phyloP scores from a whole-genome alignment of 2,797 vertebrate species.

The Premnoplex brunnescens region DNA sequence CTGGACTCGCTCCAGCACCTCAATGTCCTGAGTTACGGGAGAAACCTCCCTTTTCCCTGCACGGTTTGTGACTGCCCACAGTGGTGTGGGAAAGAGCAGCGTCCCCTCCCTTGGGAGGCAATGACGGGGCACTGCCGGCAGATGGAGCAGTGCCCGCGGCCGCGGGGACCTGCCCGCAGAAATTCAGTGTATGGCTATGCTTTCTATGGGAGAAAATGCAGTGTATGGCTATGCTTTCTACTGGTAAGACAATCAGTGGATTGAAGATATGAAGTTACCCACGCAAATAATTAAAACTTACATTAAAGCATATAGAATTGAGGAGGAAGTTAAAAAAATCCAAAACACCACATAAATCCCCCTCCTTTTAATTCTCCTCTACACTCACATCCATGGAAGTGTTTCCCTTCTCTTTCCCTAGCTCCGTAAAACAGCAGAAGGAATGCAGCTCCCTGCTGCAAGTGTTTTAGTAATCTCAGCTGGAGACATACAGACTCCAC shows the following conservation, averaged over 20 bases:
- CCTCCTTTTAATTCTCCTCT: not conserved
- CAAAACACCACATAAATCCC: not conserved
- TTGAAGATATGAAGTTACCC: not conserved
- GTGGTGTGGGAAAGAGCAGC: not conserved
- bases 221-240: not conserved
- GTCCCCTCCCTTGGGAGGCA: not conserved
- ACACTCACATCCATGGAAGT: not conserved
- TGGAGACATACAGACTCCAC: not conserved
- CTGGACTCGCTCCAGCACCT: not conserved
- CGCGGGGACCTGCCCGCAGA: not conserved
- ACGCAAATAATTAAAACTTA: not conserved
- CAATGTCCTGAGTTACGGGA: not conserved
- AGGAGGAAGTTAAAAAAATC: not conserved
- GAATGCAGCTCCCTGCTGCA: constrained; percentile 58
- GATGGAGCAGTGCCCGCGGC: not conserved
- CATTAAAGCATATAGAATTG: not conserved
- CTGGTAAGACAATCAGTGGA: not conserved
- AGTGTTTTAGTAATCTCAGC: constrained; percentile 34
- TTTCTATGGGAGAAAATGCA: too few species aligned
- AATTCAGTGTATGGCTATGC: too few species aligned
- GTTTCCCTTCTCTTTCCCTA: not conserved
- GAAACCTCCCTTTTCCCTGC: not conserved
- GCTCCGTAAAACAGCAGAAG: constrained; percentile 1
- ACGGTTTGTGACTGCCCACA: not conserved
- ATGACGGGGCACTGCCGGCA: not conserved